Conservation (phyloP, 2,888 invertebrate genomes). For the Nomada fucata region DNA sequence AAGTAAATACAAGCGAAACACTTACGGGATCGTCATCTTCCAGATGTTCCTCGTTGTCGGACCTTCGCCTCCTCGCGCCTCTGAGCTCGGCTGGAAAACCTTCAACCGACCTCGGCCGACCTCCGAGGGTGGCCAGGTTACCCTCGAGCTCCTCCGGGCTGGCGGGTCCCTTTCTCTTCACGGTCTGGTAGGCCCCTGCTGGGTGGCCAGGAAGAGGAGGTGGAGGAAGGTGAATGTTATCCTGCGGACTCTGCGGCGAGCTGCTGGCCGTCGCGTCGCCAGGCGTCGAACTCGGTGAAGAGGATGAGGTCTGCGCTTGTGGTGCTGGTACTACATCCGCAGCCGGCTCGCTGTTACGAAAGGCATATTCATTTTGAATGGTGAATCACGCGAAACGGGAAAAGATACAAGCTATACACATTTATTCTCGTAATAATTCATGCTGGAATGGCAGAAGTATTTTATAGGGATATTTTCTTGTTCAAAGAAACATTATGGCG, state of each 20-base stretch:
- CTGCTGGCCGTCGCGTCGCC: conserved; percentile 87
- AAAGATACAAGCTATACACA: neutral
- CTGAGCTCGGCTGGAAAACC: conserved; percentile 91
- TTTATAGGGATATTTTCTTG: no score
- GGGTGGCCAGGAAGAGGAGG: conserved; percentile 94
- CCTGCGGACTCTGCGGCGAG: conserved; percentile 86
- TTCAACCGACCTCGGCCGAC: conserved; percentile 95
- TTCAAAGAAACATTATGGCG: no score
- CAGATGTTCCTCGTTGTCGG: conserved; percentile 84
- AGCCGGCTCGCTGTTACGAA: conserved; percentile 89
- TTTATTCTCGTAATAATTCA: neutral
- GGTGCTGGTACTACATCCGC: conserved; percentile 92
- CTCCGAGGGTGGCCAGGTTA: conserved; percentile 92
- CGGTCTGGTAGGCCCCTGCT: conserved; percentile 92
- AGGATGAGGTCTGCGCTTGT: conserved; percentile 90
- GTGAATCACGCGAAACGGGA: no score
- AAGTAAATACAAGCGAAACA: neutral
- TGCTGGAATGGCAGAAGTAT: no score
- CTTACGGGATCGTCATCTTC: conserved; percentile 77
- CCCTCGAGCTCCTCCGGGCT: conserved; percentile 89
- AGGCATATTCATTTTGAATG: neutral
- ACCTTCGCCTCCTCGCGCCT: conserved; percentile 89
- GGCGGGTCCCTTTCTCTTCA: conserved; percentile 90
- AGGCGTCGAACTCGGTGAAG: conserved; percentile 89
- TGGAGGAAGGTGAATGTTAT: conserved; percentile 89